Base-by-base conservation (phyloP, 2,797 vertebrate species). In the Tinamus major region DNA sequence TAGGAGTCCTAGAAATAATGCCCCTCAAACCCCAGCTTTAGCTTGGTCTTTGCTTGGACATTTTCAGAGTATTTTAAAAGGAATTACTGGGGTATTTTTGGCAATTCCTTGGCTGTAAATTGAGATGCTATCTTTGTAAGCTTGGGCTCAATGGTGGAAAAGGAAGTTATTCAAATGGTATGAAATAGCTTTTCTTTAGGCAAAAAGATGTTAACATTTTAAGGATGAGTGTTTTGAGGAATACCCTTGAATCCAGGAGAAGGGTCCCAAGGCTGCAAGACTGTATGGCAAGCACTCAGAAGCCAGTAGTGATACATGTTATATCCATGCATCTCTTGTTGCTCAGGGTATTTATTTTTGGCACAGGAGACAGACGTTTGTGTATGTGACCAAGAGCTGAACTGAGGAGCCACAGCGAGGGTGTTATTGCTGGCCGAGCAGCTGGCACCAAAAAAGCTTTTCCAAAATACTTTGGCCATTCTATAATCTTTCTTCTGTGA, bases 251-350 rank as follows among this genome's bases (percentile, higher is more conserved):
- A 77, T 31, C 4, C 21, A 44, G 44, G 42, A 39, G 33, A 71
- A 42, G 39, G 44, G 23, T 56, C 69, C 20, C 26, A 56, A 20
- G 33, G n/a, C 37, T 15, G 39, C 70, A 82, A 48, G 31, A 48
- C 16, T 49, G 18, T 5, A 72, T 27, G 87, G 55, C 26, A 64
- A 53, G 8, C 27, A 20, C 53, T 79, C 71, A 46, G 15, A 31
- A 53, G 74, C 33, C n/a, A 14, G 23, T 55, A n/a, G 31, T 19
- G n/a, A 7, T 41, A 24, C 29, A 42, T 0, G 0, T 76, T 42
- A 37, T 42, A 27, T 37, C 19, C 21, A 8, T 55, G 31, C 24
- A 12, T 76, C 44, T 83, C 21, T 63, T 72, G 42, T 75, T 35
- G 24, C 37, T 65, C 42, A 53, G 23, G 8, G 31, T 17, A 42